phyloP scores from a whole-genome alignment of 2,113 vertebrate genomes.

The Ascaphus truei region DNA sequence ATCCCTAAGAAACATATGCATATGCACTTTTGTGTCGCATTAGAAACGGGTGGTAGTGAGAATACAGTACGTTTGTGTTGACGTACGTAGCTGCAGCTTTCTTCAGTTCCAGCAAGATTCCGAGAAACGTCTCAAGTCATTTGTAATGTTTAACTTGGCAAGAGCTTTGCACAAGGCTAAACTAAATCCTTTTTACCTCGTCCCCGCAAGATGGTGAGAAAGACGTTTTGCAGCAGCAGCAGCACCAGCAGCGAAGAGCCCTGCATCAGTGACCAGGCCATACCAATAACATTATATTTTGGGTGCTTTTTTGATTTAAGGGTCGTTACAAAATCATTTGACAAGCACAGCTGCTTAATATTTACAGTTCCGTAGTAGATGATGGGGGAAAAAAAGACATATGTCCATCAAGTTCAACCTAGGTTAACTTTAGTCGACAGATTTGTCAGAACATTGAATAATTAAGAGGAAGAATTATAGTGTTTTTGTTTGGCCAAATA shows the following conservation, averaged over 20 bases:
- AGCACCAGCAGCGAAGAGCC: neutral
- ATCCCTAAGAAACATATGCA: no score
- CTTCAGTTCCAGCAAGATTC: conserved; percentile 7
- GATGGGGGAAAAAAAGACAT: no score
- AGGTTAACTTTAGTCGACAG: no score
- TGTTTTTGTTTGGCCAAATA: no score
- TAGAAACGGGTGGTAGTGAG: neutral
- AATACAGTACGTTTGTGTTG: conserved; percentile 15
- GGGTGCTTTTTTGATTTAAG: neutral
- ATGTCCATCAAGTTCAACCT: no score
- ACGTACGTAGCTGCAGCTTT: neutral
- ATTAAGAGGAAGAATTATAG: no score
- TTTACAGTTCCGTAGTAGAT: no score
- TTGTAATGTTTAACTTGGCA: conserved; percentile 18
- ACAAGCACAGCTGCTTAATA: no score
- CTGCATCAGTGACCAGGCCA: neutral
- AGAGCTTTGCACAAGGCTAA: conserved; percentile 1
- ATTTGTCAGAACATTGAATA: no score
- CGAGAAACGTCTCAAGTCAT: conserved; percentile 3
- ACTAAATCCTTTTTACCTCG: conserved; percentile 9
- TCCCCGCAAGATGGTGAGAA: neutral
- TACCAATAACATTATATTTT: neutral
- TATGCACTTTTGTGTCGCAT: no score
- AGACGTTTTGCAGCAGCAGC: neutral
- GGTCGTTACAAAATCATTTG: neutral